Conservation (phyloP, 2,888 invertebrate species). For the Harpalus rufipes region DNA sequence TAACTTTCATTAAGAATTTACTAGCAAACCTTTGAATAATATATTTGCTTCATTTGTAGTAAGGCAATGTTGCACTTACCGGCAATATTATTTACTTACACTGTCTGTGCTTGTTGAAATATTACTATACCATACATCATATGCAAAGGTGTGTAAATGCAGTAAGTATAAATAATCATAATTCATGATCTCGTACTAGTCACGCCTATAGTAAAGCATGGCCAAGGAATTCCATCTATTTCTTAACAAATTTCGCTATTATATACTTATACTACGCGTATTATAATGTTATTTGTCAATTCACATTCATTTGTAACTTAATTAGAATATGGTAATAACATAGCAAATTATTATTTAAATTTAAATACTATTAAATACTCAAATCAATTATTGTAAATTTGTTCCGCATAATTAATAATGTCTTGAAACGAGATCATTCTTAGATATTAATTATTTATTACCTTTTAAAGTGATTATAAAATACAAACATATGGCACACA, state of each 20-base stretch:
- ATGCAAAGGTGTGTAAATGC: background rate
- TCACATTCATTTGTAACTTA: background rate
- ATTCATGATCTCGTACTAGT: background rate
- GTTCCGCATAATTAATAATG: too few relatives aligned
- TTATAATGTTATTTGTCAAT: too few relatives aligned
- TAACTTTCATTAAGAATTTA: too few relatives aligned
- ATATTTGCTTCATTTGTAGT: background rate
- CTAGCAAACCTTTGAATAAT: background rate
- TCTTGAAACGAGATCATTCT: too few relatives aligned
- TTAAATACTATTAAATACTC: too few relatives aligned
- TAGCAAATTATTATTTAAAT: too few relatives aligned
- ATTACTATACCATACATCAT: background rate
- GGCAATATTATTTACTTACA: constrained; percentile 2
- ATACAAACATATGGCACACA: too few relatives aligned
- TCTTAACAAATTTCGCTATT: background rate
- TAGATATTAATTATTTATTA: too few relatives aligned
- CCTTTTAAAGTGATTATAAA: too few relatives aligned
- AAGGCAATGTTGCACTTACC: background rate
- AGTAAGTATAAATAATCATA: constrained; percentile 1
- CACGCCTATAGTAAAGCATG: background rate
- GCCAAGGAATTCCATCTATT: background rate
- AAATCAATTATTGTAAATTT: too few relatives aligned
- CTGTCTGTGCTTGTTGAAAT: background rate
- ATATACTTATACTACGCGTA: background rate
- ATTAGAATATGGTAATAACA: background rate